Percentiles rank a stretch among this genome's conserved stretches.
Conservation (phyloP, 1,140 invertebrate species). For the Eufriesea mexicana region DNA sequence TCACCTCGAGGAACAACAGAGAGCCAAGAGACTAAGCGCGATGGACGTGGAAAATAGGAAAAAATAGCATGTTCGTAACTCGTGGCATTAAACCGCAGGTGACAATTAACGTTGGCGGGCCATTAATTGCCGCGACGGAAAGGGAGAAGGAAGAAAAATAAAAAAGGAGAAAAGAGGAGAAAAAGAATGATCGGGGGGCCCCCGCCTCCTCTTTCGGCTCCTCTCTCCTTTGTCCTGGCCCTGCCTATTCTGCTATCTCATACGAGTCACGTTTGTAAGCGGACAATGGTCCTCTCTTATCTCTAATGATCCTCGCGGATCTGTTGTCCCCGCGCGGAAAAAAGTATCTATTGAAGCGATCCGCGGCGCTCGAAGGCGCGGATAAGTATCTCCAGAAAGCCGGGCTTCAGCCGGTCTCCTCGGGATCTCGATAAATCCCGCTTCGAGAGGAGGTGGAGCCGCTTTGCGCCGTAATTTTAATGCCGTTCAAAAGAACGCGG, state of each 20-base stretch:
- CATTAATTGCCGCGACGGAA: slow-evolving; percentile 50
- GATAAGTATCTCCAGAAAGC: slow-evolving; percentile 46
- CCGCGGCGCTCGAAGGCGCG: slow-evolving; percentile 30
- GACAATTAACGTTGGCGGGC: slow-evolving; percentile 49
- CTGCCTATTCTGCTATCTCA: slow-evolving; percentile 49
- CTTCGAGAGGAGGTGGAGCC: background rate
- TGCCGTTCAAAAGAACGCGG: background rate
- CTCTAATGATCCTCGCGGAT: slow-evolving; percentile 57
- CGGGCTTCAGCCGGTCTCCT: background rate
- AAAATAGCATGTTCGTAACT: slow-evolving; percentile 41
- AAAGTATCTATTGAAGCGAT: slow-evolving; percentile 52
- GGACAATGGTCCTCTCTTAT: slow-evolving; percentile 54
- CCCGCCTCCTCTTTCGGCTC: slow-evolving; percentile 5
- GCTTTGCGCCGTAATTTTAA: background rate
- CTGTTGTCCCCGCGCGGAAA: slow-evolving; percentile 33
- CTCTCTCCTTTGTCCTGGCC: background rate
- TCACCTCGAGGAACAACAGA: background rate
- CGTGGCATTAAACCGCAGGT: slow-evolving; percentile 48
- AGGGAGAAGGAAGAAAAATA: background rate
- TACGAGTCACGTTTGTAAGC: slow-evolving; percentile 53
- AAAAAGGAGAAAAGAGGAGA: too few relatives aligned
- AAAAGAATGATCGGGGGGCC: slow-evolving; percentile 13
- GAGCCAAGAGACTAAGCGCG: background rate
- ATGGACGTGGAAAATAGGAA: slow-evolving; percentile 1
- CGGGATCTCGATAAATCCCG: slow-evolving; percentile 30